These are phyloP conservation scores for Lepidothrix coronata DNA, from an alignment of 2,113 vertebrate species.

Conservation along the genomic window DNA sequence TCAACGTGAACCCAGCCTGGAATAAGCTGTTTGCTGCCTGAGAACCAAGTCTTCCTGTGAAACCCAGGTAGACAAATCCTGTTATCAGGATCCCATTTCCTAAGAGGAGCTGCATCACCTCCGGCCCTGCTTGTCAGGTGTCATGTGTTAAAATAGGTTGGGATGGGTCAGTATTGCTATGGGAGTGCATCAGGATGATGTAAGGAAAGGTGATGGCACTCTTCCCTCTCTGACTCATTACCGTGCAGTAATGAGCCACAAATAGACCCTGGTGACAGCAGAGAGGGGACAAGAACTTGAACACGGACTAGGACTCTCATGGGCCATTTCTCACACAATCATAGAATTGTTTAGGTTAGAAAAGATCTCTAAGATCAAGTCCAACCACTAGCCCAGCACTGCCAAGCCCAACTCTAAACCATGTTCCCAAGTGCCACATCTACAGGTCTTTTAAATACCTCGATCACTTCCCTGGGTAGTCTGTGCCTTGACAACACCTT, in stretches of 20 bases:
- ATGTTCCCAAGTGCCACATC: not conserved
- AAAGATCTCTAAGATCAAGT: not conserved
- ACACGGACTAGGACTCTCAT: not conserved
- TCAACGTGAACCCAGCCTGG: not conserved
- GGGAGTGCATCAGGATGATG: constrained; percentile 39
- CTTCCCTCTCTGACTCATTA: constrained; percentile 60
- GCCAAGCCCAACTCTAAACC: not conserved
- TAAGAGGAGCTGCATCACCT: constrained; percentile 23
- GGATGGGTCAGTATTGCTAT: constrained; percentile 43
- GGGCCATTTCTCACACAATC: not conserved
- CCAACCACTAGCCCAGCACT: not conserved
- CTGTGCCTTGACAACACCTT: not conserved
- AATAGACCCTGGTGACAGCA: constrained; percentile 51
- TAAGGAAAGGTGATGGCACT: constrained; percentile 53
- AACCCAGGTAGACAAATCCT: not conserved
- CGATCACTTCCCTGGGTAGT: not conserved
- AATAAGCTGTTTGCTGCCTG: not conserved
- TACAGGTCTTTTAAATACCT: not conserved
- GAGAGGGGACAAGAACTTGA: not conserved
- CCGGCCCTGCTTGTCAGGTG: not conserved
- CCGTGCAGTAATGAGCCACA: constrained; percentile 40
- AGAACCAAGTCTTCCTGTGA: not conserved
- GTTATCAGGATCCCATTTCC: not conserved
- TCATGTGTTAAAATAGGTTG: constrained; percentile 14
- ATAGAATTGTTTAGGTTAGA: not conserved